Evolutionary conservation across 2,888 invertebrate genomes (phyloP).

Genomic region (Lathronympha strigana): DNA sequence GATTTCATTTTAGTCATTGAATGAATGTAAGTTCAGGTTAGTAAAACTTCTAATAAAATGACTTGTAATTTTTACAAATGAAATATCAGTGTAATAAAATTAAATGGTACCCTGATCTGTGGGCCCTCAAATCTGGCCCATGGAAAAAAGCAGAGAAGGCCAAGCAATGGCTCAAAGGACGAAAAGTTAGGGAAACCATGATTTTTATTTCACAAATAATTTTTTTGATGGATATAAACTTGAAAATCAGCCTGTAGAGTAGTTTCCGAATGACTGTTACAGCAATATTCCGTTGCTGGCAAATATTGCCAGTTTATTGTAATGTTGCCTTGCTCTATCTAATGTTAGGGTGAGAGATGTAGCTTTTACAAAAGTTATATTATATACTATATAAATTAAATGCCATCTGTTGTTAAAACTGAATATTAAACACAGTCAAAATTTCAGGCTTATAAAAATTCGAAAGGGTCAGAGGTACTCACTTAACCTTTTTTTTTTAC

Average conservation of each 20-base stretch:
- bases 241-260: conserved; percentile 20
- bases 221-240: conserved; percentile 15
- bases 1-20: too few relatives aligned
- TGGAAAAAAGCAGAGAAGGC: too few relatives aligned
- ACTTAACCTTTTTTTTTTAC: too few relatives aligned
- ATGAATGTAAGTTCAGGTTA: too few relatives aligned
- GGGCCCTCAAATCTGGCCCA: too few relatives aligned
- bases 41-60: too few relatives aligned
- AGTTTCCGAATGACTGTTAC: conserved; percentile 37
- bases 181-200: too few relatives aligned
- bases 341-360: conserved; percentile 22
- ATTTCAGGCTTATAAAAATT: background rate
- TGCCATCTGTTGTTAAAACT: conserved; percentile 25
- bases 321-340: conserved; percentile 36
- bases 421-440: conserved; percentile 6
- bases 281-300: conserved; percentile 32
- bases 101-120: too few relatives aligned
- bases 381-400: conserved; percentile 16
- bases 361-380: conserved; percentile 37
- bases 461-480: background rate
- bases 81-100: too few relatives aligned
- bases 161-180: too few relatives aligned
- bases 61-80: too few relatives aligned
- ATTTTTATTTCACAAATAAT: background rate
- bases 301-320: conserved; percentile 25